A percentile compares a stretch with the other conserved stretches of the same genome.
Evolutionary conservation across 2,888 invertebrate species (phyloP).

Genomic region (Adineta ricciae): DNA sequence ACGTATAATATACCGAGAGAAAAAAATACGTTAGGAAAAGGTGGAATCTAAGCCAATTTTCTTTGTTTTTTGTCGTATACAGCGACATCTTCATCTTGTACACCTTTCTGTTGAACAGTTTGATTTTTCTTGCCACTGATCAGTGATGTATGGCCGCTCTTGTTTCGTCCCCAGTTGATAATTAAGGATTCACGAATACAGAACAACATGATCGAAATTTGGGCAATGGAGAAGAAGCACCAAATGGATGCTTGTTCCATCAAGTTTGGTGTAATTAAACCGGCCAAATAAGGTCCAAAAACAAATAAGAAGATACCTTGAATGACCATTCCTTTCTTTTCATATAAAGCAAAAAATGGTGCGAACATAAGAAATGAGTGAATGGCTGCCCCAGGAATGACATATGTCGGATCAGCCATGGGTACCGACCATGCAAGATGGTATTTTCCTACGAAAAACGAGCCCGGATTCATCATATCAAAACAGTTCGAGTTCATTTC

Average conservation of each 20-base stretch:
- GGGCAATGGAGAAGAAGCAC: neutral
- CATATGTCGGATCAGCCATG: neutral
- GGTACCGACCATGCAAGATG: slow-evolving; percentile 9
- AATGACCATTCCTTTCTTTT: slow-evolving; percentile 3
- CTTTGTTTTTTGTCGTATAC: neutral
- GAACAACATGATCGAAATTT: neutral
- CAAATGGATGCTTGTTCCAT: neutral
- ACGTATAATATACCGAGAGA: neutral
- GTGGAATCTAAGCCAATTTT: neutral
- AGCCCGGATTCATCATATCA: neutral
- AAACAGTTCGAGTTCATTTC: neutral
- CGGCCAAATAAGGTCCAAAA: neutral
- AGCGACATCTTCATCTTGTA: neutral
- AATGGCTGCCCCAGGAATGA: neutral
- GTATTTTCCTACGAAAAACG: neutral
- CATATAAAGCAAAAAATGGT: neutral
- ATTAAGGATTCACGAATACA: neutral
- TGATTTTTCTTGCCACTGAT: neutral
- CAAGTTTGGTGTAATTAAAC: neutral
- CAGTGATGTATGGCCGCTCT: neutral
- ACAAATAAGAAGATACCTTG: neutral
- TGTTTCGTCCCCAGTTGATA: neutral
- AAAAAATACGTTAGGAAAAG: neutral
- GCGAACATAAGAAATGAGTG: slow-evolving; percentile 5
- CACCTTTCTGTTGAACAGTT: neutral